Evolutionary conservation across 53 echinoderm and acorn worm species (phyloP).

Genomic region (Echinometra lucunter): DNA sequence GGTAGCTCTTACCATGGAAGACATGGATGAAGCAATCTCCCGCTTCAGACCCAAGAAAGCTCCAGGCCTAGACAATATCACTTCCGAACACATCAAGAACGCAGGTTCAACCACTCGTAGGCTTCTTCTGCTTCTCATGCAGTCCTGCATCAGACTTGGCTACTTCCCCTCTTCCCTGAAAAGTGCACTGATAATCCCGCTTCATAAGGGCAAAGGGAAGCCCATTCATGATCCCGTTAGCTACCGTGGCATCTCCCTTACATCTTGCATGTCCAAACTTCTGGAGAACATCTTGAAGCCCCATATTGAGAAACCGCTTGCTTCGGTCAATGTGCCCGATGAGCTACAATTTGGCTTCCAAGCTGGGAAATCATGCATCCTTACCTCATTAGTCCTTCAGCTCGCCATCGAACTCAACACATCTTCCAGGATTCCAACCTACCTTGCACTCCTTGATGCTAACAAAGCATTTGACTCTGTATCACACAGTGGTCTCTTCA

Average conservation of each 20-base stretch:
- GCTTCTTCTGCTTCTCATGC: not conserved
- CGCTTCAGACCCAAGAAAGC: not conserved
- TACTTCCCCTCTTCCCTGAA: not conserved
- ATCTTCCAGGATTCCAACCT: not conserved
- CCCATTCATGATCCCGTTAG: no score
- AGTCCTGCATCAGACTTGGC: not conserved
- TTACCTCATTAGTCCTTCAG: not conserved
- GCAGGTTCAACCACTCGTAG: not conserved
- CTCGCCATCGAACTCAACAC: not conserved
- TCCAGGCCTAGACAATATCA: not conserved
- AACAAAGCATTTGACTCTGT: not conserved
- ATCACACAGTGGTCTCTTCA: not conserved
- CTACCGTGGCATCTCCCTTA: no score
- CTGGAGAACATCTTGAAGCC: not conserved
- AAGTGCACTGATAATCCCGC: not conserved
- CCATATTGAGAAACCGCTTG: not conserved
- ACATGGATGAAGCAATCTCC: not conserved
- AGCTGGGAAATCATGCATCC: not conserved
- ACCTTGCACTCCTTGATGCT: not conserved
- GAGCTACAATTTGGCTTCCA: constrained; percentile 8
- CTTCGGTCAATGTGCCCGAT: not conserved
- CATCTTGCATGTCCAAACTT: no score
- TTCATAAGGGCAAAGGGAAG: no score
- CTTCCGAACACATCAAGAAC: not conserved
- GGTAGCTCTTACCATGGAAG: not conserved